phyloP scores from a whole-genome alignment of 1,140 invertebrate genomes.

The Eulimnadia texana region DNA sequence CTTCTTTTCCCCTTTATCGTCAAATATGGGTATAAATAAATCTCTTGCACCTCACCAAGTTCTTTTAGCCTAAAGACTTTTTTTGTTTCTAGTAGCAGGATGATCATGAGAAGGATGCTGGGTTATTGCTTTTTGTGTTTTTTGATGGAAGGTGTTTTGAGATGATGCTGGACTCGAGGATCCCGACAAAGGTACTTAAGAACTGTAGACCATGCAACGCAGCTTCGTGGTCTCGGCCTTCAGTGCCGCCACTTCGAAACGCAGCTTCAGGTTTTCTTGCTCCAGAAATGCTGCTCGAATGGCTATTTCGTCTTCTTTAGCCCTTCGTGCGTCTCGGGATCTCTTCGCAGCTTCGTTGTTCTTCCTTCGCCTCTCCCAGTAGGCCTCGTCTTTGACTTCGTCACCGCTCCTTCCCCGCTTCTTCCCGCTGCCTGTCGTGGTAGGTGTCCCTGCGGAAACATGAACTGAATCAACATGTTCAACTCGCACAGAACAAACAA shows the following conservation, averaged over 20 bases:
- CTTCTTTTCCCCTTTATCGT: too few relatives aligned
- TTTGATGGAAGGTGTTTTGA: not conserved
- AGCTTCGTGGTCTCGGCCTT: slow-evolving; percentile 43
- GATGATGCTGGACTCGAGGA: too few relatives aligned
- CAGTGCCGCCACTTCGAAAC: slow-evolving; percentile 42
- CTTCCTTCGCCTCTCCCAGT: slow-evolving; percentile 72
- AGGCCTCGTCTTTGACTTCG: slow-evolving; percentile 54
- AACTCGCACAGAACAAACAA: not conserved
- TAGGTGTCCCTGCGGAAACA: not conserved
- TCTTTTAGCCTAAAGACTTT: too few relatives aligned
- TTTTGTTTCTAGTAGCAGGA: too few relatives aligned
- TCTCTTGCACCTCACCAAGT: too few relatives aligned
- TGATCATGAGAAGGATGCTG: too few relatives aligned
- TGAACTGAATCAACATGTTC: not conserved
- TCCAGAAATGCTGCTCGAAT: slow-evolving; percentile 73
- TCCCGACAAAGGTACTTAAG: too few relatives aligned
- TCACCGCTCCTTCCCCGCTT: slow-evolving; percentile 11
- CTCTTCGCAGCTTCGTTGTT: slow-evolving; percentile 94
- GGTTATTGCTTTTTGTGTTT: not conserved
- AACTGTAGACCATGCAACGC: slow-evolving; percentile 36
- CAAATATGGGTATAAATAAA: too few relatives aligned
- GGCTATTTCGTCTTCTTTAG: slow-evolving; percentile 84
- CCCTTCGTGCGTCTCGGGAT: slow-evolving; percentile 71
- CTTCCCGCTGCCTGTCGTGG: slow-evolving; percentile 10
- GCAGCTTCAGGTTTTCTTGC: slow-evolving; percentile 54